phyloP scores from a whole-genome alignment of 2,797 vertebrate species.

The Cirrhinus mrigala region DNA sequence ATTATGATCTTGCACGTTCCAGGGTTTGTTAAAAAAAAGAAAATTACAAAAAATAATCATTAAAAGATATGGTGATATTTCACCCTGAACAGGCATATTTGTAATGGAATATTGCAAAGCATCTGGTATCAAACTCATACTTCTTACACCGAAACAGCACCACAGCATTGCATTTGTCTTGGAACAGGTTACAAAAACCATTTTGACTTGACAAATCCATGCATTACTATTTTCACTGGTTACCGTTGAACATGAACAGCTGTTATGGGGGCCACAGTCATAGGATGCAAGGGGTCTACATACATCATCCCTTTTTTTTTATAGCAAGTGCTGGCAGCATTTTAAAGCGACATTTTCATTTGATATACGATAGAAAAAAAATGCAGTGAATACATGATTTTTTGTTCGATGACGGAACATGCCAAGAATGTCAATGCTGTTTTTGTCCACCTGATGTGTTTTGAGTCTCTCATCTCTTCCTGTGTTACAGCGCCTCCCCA shows the following conservation, averaged over 20 bases:
- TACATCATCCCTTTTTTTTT: constrained; percentile 69
- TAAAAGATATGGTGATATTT: constrained; percentile 71
- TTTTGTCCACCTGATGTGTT: constrained; percentile 47
- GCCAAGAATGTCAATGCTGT: constrained; percentile 55
- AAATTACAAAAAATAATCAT: constrained; percentile 48
- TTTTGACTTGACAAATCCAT: constrained; percentile 78
- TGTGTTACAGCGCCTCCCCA: constrained; percentile 79
- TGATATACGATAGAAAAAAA: constrained; percentile 36
- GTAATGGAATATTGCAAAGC: constrained; percentile 78
- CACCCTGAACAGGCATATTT: constrained; percentile 76
- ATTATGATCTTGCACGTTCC: constrained; percentile 27
- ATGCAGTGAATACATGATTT: constrained; percentile 16
- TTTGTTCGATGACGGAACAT: constrained; percentile 45
- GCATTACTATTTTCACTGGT: constrained; percentile 75
- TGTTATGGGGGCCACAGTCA: constrained; percentile 73
- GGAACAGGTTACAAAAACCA: constrained; percentile 74
- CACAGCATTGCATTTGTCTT: constrained; percentile 75
- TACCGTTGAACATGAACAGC: constrained; percentile 69
- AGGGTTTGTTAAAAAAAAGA: constrained; percentile 37
- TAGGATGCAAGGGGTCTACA: constrained; percentile 63
- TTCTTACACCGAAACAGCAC: constrained; percentile 72
- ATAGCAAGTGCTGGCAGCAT: constrained; percentile 65
- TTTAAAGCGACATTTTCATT: constrained; percentile 49
- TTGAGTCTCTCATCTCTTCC: constrained; percentile 60
- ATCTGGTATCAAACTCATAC: constrained; percentile 79